A percentile compares a stretch with the other conserved stretches of the same genome.
phyloP scores from a whole-genome alignment of 2,113 vertebrate genomes.

The Trichechus manatus region DNA sequence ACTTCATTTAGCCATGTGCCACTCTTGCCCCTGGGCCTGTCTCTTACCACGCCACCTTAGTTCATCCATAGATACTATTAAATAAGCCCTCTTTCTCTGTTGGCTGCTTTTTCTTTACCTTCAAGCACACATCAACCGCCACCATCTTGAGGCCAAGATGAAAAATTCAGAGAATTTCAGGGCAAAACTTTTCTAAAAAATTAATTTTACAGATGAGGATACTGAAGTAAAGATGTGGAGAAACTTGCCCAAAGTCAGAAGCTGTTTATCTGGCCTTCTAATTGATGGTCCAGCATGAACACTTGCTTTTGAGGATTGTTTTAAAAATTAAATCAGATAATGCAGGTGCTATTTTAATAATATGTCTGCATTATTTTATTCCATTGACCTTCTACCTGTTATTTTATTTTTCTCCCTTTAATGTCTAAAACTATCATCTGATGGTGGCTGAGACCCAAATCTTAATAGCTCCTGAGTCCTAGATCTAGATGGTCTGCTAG shows the following conservation, averaged over 20 bases:
- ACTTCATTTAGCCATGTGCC: background rate
- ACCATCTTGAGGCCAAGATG: background rate
- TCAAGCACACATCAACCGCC: background rate
- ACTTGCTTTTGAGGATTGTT: background rate
- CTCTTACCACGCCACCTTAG: too few relatives aligned
- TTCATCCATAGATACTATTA: background rate
- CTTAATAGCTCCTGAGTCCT: background rate
- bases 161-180: background rate
- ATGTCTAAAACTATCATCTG: background rate
- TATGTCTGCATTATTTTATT: background rate
- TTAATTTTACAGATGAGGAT: background rate
- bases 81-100: background rate
- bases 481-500: background rate
- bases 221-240: background rate
- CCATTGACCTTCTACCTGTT: background rate
- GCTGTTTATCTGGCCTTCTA: background rate
- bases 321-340: background rate
- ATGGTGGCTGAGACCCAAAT: background rate
- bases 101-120: background rate
- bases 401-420: background rate
- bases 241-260: background rate
- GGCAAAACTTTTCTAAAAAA: background rate
- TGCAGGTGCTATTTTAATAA: background rate
- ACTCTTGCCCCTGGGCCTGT: background rate
- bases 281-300: background rate